These are phyloP conservation scores for Agriotes lineatus DNA, from an alignment of 2,888 invertebrate species.

Conservation along the genomic window DNA sequence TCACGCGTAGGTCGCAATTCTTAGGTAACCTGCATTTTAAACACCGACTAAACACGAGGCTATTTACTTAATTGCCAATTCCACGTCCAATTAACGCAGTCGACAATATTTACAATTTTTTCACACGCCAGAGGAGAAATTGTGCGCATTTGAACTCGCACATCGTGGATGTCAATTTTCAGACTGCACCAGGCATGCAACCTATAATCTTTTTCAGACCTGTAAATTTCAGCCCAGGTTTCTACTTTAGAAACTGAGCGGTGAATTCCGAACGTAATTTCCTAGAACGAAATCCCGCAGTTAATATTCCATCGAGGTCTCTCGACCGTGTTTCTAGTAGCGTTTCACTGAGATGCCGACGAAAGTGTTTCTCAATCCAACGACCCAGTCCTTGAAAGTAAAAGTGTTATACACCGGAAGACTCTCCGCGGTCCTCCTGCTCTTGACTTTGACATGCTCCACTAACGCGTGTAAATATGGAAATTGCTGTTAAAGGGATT, in stretches of 20 bases:
- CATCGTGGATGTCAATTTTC: no score
- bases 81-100: no score
- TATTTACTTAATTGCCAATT: no score
- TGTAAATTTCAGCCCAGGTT: no score
- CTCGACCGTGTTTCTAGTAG: constrained; percentile 2
- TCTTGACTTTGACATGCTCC: constrained; percentile 15
- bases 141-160: no score
- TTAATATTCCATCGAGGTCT: constrained; percentile 5
- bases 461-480: neutral
- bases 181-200: no score
- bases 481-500: neutral
- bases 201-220: no score
- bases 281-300: neutral
- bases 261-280: neutral
- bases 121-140: no score
- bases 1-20: no score
- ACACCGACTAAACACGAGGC: no score
- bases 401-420: constrained; percentile 12
- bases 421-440: neutral
- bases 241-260: neutral
- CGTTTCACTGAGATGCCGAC: neutral
- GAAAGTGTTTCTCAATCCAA: constrained; percentile 19
- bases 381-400: constrained; percentile 25
- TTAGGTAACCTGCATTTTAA: no score
- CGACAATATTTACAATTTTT: no score